Evolutionary conservation across 2,888 invertebrate genomes (phyloP).

Genomic region (Platycnemis pennipes): DNA sequence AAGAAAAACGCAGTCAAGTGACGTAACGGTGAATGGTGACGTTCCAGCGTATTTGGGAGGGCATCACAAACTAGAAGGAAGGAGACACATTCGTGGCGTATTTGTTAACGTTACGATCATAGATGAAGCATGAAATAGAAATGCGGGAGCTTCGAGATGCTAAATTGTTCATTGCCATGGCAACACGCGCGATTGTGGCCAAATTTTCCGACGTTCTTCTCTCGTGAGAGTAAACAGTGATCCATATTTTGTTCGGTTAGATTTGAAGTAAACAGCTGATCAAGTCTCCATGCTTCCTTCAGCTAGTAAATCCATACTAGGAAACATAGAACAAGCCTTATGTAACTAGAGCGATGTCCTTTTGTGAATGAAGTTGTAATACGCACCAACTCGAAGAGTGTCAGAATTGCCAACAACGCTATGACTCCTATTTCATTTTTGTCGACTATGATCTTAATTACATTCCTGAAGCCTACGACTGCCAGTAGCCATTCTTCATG

Average conservation of each 20-base stretch:
- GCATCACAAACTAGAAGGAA: constrained; percentile 20
- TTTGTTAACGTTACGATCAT: neutral
- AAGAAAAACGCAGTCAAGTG: constrained; percentile 47
- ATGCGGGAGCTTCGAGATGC: too few relatives aligned
- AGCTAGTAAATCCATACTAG: neutral
- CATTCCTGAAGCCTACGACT: neutral
- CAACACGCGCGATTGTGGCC: neutral
- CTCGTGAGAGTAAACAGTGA: neutral
- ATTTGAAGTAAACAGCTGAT: neutral
- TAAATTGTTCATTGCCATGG: neutral
- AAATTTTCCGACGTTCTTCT: neutral
- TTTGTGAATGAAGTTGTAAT: neutral
- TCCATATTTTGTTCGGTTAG: neutral
- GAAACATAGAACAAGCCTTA: neutral
- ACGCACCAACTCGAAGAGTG: neutral
- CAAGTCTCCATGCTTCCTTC: neutral
- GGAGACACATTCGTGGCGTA: neutral
- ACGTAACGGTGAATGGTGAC: constrained; percentile 52
- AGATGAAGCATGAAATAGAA: too few relatives aligned
- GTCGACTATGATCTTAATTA: neutral
- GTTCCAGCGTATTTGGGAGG: constrained; percentile 3
- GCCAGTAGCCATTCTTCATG: neutral
- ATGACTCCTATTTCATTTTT: neutral
- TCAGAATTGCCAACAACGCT: neutral
- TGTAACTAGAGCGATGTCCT: neutral